Conservation (phyloP, 2,113 vertebrate genomes). For the Tychaedon coryphoeus region DNA sequence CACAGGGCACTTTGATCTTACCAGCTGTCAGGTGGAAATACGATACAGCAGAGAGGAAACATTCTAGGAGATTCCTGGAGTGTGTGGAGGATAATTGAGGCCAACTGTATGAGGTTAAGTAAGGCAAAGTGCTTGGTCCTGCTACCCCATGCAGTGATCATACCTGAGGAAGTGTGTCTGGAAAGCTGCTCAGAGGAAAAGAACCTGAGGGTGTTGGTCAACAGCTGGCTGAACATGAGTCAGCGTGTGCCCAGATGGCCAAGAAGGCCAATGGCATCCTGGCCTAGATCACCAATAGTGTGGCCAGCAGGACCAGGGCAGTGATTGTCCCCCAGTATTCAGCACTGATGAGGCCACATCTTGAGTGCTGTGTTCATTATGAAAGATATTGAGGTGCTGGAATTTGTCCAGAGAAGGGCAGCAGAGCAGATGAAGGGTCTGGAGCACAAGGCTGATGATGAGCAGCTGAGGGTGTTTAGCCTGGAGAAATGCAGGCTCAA, state of each 20-base stretch:
- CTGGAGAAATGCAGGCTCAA: background rate
- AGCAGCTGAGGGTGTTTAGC: accelerated
- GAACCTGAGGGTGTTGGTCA: too few species aligned
- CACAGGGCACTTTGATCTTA: background rate
- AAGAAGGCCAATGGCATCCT: background rate
- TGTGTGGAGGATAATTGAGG: background rate
- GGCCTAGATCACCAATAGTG: background rate
- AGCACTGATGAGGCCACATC: too few species aligned
- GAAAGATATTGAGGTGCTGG: background rate
- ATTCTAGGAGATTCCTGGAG: background rate
- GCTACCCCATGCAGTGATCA: background rate
- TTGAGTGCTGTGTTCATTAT: background rate
- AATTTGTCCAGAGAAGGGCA: background rate
- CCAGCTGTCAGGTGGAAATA: background rate
- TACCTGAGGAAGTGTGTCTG: background rate
- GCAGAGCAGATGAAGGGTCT: background rate
- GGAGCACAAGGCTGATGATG: background rate
- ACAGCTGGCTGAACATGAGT: background rate
- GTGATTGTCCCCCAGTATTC: accelerated
- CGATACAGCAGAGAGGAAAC: background rate
- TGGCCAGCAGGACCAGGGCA: background rate
- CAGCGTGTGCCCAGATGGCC: accelerated
- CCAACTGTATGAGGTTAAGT: background rate
- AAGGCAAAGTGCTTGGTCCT: background rate
- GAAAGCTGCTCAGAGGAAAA: background rate